These are phyloP conservation scores for Brachionus angularis DNA, from an alignment of 1,140 invertebrate genomes.

Conservation along the genomic window DNA sequence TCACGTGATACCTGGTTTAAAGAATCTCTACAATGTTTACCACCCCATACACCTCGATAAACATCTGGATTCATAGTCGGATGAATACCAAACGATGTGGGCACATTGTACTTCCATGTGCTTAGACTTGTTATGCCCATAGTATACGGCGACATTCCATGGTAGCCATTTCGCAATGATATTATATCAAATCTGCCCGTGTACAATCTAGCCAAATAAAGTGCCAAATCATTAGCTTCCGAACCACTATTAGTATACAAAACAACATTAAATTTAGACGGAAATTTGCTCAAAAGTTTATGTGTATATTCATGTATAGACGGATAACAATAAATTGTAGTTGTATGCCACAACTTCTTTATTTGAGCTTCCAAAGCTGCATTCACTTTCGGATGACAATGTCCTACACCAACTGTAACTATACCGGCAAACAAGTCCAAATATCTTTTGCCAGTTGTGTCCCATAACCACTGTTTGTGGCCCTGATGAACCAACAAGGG, in stretches of 20 bases:
- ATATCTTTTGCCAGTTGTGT: slow-evolving; percentile 77
- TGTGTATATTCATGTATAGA: slow-evolving; percentile 84
- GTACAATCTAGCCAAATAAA: slow-evolving; percentile 76
- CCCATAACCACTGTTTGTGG: slow-evolving; percentile 76
- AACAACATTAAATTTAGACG: slow-evolving; percentile 64
- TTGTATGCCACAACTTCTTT: slow-evolving; percentile 79
- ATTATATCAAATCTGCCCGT: slow-evolving; percentile 79
- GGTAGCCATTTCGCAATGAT: slow-evolving; percentile 62
- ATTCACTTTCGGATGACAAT: slow-evolving; percentile 86
- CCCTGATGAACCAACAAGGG: slow-evolving; percentile 77
- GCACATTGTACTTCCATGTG: slow-evolving; percentile 72
- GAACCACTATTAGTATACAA: slow-evolving; percentile 93
- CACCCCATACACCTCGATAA: slow-evolving; percentile 81
- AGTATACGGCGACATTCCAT: slow-evolving; percentile 77
- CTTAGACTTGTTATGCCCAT: slow-evolving; percentile 76
- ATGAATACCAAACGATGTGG: slow-evolving; percentile 72
- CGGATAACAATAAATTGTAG: slow-evolving; percentile 82
- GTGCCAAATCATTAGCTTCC: slow-evolving; percentile 90
- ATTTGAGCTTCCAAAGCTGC: slow-evolving; percentile 71
- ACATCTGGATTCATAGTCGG: slow-evolving; percentile 87
- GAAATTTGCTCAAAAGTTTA: slow-evolving; percentile 71
- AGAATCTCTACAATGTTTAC: slow-evolving; percentile 77
- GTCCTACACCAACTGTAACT: slow-evolving; percentile 92
- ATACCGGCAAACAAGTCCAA: slow-evolving; percentile 92
- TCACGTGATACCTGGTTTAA: slow-evolving; percentile 67